Evolutionary conservation across 2,888 invertebrate genomes (phyloP).

Genomic region (Drosophila hamatofila): DNA sequence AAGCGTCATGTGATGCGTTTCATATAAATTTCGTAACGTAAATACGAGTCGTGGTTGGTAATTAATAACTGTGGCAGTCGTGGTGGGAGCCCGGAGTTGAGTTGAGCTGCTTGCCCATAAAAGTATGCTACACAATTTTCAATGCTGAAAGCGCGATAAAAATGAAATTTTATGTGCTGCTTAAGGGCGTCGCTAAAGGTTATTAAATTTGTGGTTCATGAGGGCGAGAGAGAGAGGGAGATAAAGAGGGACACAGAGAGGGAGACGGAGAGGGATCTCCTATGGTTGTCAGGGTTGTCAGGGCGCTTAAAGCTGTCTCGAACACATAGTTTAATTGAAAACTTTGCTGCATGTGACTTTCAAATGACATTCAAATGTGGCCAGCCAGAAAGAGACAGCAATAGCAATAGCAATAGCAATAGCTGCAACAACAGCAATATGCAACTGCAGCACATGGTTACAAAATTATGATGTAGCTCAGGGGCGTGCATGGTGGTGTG

Average conservation of each 20-base stretch:
- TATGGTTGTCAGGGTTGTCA: neutral
- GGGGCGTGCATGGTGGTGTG: neutral
- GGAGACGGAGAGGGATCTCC: neutral
- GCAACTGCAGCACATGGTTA: conserved; percentile 50
- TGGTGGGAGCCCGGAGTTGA: neutral
- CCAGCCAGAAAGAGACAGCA: neutral
- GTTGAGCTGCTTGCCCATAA: conserved; percentile 36
- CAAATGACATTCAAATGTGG: conserved; percentile 71
- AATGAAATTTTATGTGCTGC: conserved; percentile 71
- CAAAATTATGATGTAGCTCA: conserved; percentile 54
- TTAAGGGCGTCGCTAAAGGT: conserved; percentile 58
- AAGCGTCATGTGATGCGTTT: conserved; percentile 40
- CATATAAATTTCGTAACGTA: conserved; percentile 44
- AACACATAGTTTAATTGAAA: conserved; percentile 58
- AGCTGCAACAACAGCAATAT: neutral
- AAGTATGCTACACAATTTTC: conserved; percentile 60
- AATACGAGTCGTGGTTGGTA: conserved; percentile 37
- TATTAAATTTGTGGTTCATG: conserved; percentile 44
- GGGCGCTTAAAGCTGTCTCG: conserved; percentile 50
- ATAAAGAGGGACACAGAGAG: neutral
- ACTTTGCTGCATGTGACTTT: conserved; percentile 62
- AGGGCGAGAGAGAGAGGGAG: neutral
- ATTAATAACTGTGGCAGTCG: conserved; percentile 44
- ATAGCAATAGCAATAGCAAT: neutral
- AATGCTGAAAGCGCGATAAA: conserved; percentile 61